Evolutionary conservation across 2,888 invertebrate species (phyloP).

Genomic region (Patella caerulea): DNA sequence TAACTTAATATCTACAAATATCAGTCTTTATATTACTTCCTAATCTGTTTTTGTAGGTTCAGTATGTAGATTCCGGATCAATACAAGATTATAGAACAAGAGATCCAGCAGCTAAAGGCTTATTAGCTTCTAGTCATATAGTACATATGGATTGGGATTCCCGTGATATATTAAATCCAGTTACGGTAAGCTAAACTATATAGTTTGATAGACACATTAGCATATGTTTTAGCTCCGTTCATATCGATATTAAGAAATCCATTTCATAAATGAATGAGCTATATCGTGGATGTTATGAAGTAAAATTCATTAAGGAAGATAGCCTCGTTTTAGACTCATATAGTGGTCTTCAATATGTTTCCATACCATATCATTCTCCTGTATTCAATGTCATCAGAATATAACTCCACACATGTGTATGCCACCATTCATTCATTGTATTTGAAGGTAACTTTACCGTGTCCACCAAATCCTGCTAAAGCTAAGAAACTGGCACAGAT

Average conservation of each 20-base stretch:
- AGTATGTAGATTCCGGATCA: conserved; percentile 62
- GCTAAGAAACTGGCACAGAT: conserved; percentile 63
- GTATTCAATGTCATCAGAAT: not conserved
- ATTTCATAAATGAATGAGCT: no score
- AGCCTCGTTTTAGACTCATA: no score
- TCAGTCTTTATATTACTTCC: conserved; percentile 11
- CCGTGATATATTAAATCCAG: conserved; percentile 48
- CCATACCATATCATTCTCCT: not conserved
- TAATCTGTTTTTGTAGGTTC: conserved; percentile 48
- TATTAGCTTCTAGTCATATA: conserved; percentile 62
- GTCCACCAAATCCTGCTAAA: conserved; percentile 67
- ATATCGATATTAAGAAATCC: no score
- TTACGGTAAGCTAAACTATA: conserved; percentile 49
- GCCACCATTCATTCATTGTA: not conserved
- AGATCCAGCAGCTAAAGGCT: conserved; percentile 47
- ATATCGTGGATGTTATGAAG: no score
- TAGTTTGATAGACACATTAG: no score
- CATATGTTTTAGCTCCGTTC: no score
- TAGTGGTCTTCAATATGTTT: no score
- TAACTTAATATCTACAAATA: conserved; percentile 3
- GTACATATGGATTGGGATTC: conserved; percentile 60
- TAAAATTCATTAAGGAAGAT: no score
- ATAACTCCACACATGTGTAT: not conserved
- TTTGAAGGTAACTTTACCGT: conserved; percentile 61
- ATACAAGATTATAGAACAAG: conserved; percentile 54